Evolutionary conservation across 92 coral and sea anemone genomes (phyloP).

Genomic region (Virgularia gustaviana): DNA sequence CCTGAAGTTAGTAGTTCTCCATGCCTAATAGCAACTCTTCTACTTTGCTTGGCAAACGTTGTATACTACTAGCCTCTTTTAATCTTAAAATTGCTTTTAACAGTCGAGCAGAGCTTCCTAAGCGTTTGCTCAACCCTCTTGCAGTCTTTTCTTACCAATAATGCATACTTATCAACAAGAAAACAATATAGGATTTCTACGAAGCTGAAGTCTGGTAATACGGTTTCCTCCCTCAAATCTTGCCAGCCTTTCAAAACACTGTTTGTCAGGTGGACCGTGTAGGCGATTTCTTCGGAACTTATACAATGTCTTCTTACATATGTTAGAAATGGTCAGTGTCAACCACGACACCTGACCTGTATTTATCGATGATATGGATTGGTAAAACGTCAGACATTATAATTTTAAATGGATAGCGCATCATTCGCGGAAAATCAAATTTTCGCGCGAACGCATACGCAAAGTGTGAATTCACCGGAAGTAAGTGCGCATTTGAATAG

Average conservation of each 20-base stretch:
- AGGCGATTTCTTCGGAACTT: slow-evolving; percentile 14
- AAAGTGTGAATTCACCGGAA: background rate
- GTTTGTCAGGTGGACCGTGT: slow-evolving; percentile 16
- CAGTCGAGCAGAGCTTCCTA: slow-evolving; percentile 19
- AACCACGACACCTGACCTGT: background rate
- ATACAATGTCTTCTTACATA: slow-evolving; percentile 3
- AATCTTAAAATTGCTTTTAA: background rate
- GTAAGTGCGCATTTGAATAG: background rate
- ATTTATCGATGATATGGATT: background rate
- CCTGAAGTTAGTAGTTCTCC: background rate
- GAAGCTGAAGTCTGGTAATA: slow-evolving; percentile 19
- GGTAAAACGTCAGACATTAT: background rate
- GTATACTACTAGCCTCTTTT: background rate
- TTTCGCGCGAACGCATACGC: background rate
- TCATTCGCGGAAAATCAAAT: background rate
- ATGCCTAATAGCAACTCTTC: background rate
- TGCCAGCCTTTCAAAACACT: slow-evolving; percentile 41
- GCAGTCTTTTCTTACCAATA: slow-evolving; percentile 37
- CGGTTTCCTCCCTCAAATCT: slow-evolving; percentile 13
- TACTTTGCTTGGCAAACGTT: background rate
- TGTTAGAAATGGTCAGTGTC: background rate
- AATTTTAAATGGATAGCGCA: background rate
- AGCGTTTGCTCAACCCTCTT: slow-evolving; percentile 4
- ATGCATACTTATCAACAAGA: slow-evolving; percentile 29
- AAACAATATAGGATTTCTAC: slow-evolving; percentile 35